Base-by-base conservation (phyloP, 2,113 vertebrate genomes). In the Anseranas semipalmata region DNA sequence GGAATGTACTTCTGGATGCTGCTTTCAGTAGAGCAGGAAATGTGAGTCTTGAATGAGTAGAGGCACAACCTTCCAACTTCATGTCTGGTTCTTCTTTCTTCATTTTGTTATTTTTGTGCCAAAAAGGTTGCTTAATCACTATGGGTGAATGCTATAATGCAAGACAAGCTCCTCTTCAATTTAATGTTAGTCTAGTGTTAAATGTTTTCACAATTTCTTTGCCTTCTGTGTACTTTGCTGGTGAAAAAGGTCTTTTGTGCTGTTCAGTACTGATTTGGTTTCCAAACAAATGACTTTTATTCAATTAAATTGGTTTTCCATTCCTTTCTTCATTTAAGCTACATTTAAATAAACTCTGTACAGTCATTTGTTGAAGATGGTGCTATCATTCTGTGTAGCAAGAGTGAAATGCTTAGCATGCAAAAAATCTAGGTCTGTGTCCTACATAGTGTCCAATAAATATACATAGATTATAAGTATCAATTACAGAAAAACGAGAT, bases 21-120 rank as follows among this genome's bases (percentile, higher is more conserved):
- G 77, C 81, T 96, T 79, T 79, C 81, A 58, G 84, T 62, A 62
- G 78, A 94, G 94, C 81, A 85, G 37, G 89, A 95, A 95, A 79
- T 56, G 66, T 41, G 58, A 96, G 89, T 94, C 35, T 53, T 32
- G 66, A 85, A 68, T 13, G 62, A 91, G 52, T 45, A 82, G 83
- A 52, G 48, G 43, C 62, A 28, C 66, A 87, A 45, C 48, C 87
- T 95, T 81, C 92, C 72, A 77, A 9, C 50, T 62, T 37, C 10
- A 2, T 6, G 18, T 79, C 74, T 68, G 77, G 39, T 53, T 19
- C n/a, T 76, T 55, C 33, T 56, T 75, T 52, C 65, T 74, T 56
- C 0, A 4, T 14, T 30, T 66, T 81, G 65, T 62, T 46, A 33
- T 33, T 56, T 72, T 77, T 22, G 27, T 91, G 84, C 80, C 87